Conservation (phyloP, 2,113 vertebrate genomes). For the Proteles cristata region DNA sequence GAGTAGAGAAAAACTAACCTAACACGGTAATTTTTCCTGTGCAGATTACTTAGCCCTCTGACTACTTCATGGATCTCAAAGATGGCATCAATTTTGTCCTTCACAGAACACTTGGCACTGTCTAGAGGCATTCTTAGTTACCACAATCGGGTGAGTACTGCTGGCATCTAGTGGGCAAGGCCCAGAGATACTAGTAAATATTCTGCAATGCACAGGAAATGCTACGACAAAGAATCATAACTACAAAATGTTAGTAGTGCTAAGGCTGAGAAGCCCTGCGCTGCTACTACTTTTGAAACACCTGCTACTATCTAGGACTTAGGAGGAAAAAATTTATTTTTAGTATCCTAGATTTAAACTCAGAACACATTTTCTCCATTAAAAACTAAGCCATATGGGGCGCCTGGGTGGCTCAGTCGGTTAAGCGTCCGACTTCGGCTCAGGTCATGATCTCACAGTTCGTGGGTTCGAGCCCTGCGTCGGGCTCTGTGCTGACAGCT, state of each 20-base stretch:
- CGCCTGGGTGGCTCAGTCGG: no score
- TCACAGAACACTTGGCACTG: neutral
- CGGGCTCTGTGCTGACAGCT: no score
- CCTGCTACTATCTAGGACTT: neutral
- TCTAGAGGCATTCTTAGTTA: neutral
- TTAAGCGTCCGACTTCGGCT: no score
- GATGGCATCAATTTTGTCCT: neutral
- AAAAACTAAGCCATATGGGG: slow-evolving; percentile 18
- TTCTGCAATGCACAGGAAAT: slow-evolving; percentile 12
- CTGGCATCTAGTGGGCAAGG: neutral
- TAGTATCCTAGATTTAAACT: neutral
- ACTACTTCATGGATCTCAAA: neutral
- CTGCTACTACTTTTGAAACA: neutral
- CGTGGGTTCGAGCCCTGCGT: no score
- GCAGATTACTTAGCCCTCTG: neutral
- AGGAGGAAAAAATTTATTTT: neutral
- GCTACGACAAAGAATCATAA: neutral
- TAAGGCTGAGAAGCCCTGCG: neutral
- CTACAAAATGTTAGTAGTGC: neutral
- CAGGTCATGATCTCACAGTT: no score
- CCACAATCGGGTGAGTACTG: neutral
- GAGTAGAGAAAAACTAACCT: neutral
- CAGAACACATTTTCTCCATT: slow-evolving; percentile 37
- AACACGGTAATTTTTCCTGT: neutral
- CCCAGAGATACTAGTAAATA: neutral